phyloP scores from a whole-genome alignment of 1,140 invertebrate genomes.

The Metaphire vulgaris region DNA sequence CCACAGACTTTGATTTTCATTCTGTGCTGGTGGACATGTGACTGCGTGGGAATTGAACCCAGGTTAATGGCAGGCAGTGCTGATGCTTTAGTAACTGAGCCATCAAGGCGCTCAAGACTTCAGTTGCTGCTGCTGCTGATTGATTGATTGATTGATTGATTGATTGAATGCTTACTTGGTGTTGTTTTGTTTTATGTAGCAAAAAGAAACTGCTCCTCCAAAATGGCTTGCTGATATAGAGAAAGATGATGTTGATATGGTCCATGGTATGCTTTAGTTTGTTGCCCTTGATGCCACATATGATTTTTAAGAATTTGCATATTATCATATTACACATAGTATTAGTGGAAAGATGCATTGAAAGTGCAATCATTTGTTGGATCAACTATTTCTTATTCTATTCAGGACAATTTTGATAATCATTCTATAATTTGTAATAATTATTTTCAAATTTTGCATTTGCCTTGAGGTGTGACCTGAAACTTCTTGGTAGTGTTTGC shows the following conservation, averaged over 20 bases:
- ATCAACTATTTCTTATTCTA: not conserved
- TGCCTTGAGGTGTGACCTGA: no score
- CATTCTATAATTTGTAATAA: constrained; percentile 2
- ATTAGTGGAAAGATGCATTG: not conserved
- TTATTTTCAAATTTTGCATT: constrained; percentile 14
- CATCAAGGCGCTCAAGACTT: no score
- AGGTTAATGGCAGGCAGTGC: no score
- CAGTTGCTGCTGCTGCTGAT: no score
- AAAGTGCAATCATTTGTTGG: not conserved
- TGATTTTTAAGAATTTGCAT: not conserved
- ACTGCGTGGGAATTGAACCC: no score
- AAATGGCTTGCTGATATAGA: constrained; percentile 51
- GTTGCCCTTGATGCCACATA: constrained; percentile 32
- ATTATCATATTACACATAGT: not conserved
- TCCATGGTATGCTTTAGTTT: constrained; percentile 59
- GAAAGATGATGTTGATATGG: constrained; percentile 63
- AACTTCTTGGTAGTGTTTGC: no score
- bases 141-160: no score
- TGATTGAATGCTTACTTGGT: no score
- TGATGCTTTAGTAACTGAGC: no score
- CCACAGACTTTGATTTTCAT: no score
- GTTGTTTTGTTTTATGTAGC: constrained; percentile 10
- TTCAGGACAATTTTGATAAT: constrained; percentile 5
- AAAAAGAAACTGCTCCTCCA: constrained; percentile 11
- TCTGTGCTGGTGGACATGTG: no score